These are phyloP conservation scores for Cactoblastis cactorum DNA, from an alignment of 2,888 invertebrate species.

Conservation along the genomic window DNA sequence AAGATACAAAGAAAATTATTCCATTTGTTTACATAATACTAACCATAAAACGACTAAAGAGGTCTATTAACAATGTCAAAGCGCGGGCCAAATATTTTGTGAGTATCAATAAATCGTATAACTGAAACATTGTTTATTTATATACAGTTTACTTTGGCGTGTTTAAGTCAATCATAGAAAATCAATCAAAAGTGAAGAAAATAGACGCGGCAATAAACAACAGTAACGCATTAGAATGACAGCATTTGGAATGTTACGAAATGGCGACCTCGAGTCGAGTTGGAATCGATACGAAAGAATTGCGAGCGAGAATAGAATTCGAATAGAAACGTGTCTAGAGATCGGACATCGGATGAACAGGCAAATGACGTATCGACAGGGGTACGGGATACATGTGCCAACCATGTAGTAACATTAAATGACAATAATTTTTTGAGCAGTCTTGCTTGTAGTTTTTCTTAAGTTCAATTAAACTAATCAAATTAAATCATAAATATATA, in stretches of 20 bases:
- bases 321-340: constrained; percentile 14
- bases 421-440: neutral
- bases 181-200: neutral
- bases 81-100: neutral
- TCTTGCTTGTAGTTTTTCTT: no score
- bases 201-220: neutral
- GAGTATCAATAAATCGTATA: neutral
- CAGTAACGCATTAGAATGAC: constrained; percentile 8
- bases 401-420: neutral
- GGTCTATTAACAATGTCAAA: neutral
- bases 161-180: neutral
- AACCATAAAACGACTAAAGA: neutral
- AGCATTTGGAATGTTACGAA: constrained; percentile 10
- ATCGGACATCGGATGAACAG: constrained; percentile 12
- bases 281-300: constrained; percentile 15
- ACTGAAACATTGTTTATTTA: neutral
- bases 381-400: neutral
- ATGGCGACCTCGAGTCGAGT: constrained; percentile 12
- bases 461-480: no score
- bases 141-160: neutral
- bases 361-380: constrained; percentile 10
- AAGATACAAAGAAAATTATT: neutral
- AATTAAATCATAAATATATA: neutral
- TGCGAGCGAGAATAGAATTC: constrained; percentile 13
- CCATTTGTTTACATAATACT: neutral